phyloP scores from a whole-genome alignment of 2,888 invertebrate species.

The Entomobrya multifasciata region DNA sequence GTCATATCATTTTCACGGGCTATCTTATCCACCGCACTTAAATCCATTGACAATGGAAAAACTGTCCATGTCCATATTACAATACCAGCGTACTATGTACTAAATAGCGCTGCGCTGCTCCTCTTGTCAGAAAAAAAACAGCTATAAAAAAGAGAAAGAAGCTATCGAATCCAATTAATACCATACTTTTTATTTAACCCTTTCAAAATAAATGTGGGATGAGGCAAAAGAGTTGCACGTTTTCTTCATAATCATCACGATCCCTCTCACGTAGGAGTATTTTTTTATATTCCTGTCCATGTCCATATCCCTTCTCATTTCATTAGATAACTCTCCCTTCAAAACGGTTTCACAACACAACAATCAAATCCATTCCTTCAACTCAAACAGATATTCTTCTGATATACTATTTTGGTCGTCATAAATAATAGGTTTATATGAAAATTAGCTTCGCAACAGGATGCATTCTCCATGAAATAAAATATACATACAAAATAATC shows the following conservation, averaged over 20 bases:
- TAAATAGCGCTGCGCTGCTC: too few relatives aligned
- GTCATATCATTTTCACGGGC: not conserved
- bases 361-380: not conserved
- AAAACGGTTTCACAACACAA: slow-evolving; percentile 44
- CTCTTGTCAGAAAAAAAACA: not conserved
- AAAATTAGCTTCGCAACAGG: too few relatives aligned
- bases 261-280: slow-evolving; percentile 13
- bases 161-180: slow-evolving; percentile 68
- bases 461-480: too few relatives aligned
- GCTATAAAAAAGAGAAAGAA: slow-evolving; percentile 23
- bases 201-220: slow-evolving; percentile 48
- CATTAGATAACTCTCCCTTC: slow-evolving; percentile 37
- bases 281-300: not conserved
- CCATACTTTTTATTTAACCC: slow-evolving; percentile 57
- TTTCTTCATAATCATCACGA: slow-evolving; percentile 34
- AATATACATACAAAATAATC: too few relatives aligned
- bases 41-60: not conserved
- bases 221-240: slow-evolving; percentile 9
- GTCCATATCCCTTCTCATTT: not conserved
- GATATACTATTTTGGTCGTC: not conserved
- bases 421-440: slow-evolving; percentile 41
- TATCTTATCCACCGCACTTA: not conserved
- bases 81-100: too few relatives aligned
- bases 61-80: too few relatives aligned
- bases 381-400: too few relatives aligned